phyloP scores from a whole-genome alignment of 2,888 invertebrate genomes.

The Xestia c-nigrum region DNA sequence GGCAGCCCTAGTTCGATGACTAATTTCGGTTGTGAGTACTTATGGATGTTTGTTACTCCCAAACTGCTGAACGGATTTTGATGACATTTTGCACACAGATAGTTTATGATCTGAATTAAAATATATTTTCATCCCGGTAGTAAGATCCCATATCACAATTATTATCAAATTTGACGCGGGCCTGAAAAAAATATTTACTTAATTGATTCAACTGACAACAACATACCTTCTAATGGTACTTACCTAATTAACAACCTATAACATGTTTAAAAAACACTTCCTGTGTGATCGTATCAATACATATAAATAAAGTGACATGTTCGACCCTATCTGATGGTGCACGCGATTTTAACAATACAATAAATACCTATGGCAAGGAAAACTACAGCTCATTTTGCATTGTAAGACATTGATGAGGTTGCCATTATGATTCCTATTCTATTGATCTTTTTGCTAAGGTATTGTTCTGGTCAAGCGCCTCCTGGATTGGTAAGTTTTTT shows the following conservation, averaged over 20 bases:
- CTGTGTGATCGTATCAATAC: conserved; percentile 51
- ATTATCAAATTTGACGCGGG: no score
- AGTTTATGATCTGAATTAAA: no score
- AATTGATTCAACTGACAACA: not conserved
- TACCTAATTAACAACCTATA: conserved; percentile 41
- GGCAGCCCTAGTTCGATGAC: no score
- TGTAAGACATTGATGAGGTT: conserved; percentile 8
- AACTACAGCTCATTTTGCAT: conserved; percentile 32
- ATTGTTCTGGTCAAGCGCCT: conserved; percentile 37
- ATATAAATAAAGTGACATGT: conserved; percentile 54
- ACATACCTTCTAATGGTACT: not conserved
- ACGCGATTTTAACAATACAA: conserved; percentile 51
- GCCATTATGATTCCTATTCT: conserved; percentile 62
- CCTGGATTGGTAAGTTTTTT: conserved; percentile 51
- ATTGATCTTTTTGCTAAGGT: conserved; percentile 55
- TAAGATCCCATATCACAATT: no score
- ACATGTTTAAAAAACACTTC: conserved; percentile 42
- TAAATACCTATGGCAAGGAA: conserved; percentile 20
- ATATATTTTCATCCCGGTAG: no score
- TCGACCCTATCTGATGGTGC: conserved; percentile 56
- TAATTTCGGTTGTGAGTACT: no score
- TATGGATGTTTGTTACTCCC: no score
- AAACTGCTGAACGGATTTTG: no score
- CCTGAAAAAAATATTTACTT: not conserved
- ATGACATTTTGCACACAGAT: no score